These are phyloP conservation scores for Drosophila tani DNA, from an alignment of 1,140 invertebrate species.

Conservation along the genomic window DNA sequence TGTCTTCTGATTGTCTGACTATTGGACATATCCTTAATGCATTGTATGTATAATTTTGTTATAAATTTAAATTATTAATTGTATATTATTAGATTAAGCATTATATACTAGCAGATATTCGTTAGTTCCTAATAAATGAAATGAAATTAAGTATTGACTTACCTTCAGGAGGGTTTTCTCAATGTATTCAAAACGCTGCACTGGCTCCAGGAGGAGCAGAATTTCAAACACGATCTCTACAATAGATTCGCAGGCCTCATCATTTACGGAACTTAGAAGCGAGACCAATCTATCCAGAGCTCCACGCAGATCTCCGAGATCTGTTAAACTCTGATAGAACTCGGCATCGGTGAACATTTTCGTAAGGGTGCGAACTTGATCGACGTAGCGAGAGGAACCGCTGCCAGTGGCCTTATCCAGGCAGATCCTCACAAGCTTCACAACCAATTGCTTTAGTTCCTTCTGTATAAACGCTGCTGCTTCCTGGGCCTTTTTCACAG, in stretches of 20 bases:
- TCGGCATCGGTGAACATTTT: conserved; percentile 69
- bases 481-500: conserved; percentile 57
- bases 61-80: too few species aligned
- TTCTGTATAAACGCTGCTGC: conserved; percentile 68
- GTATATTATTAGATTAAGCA: too few species aligned
- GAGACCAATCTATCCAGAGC: conserved; percentile 86
- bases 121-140: too few species aligned
- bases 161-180: conserved; percentile 73
- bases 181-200: conserved; percentile 86
- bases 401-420: conserved; percentile 59
- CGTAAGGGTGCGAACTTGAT: conserved; percentile 59
- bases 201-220: conserved; percentile 85
- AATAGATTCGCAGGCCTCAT: conserved; percentile 85
- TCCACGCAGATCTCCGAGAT: conserved; percentile 74
- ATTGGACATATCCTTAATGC: too few species aligned
- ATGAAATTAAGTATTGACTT: too few species aligned
- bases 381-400: conserved; percentile 49
- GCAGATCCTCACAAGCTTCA: conserved; percentile 86
- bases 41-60: too few species aligned
- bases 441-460: conserved; percentile 86
- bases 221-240: conserved; percentile 88
- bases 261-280: conserved; percentile 84
- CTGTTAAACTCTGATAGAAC: conserved; percentile 65
- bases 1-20: too few species aligned
- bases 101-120: too few species aligned